Base-by-base conservation (phyloP, 2,113 vertebrate species). In the Psammodynastes pulverulentus region DNA sequence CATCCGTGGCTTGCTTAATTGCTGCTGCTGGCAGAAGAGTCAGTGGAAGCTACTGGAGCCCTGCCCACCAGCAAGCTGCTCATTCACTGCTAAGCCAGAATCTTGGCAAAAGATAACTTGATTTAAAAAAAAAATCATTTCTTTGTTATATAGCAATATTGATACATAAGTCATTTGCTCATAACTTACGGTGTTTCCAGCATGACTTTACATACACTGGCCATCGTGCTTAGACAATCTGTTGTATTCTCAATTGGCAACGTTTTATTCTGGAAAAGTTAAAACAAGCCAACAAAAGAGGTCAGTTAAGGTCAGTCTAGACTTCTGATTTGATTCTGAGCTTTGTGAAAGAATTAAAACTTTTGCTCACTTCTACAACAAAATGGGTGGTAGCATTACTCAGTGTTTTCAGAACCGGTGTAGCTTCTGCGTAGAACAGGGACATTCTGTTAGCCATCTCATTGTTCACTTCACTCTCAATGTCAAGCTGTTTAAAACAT, bases 381-480 rank as follows among this genome's bases (percentile, higher is more conserved):
- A 99, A 99, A 97, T 98, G 98, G 17, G 98, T 99, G 0, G 99
- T 99, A n/a, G 99, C 98, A 0, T 98, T 99, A 97, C 99, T 99
- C 52, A 99, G 98, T 0, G 99, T 99, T 95, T 99, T 99, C 96
- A 99, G 97, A 99, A 99, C 99, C 2, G 99, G 99, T 0, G 99
- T 99, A 90, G 99, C 99, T 96, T 99, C 99, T 3, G 99, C 99
- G 26, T 99, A 99, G 96, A 99, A 99, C 84, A 99, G 98, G 92
- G 99, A 99, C 99, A 99, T 99, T 96, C 99, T 98, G 94, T 99
- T 99, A 91, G 99, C 99, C 99, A 99, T 99, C 97, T 99, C 99
- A 15, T 99, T 99, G 97, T 99, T 99, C 58, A 99, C 99, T 97
- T 99, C 99, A 89, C 97, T 99, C 97, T 99, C 99, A 92, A 99